Percentiles rank a stretch among this genome's conserved stretches.
These are phyloP conservation scores for Apotomis turbidana DNA, from an alignment of 2,888 invertebrate species.

Conservation along the genomic window DNA sequence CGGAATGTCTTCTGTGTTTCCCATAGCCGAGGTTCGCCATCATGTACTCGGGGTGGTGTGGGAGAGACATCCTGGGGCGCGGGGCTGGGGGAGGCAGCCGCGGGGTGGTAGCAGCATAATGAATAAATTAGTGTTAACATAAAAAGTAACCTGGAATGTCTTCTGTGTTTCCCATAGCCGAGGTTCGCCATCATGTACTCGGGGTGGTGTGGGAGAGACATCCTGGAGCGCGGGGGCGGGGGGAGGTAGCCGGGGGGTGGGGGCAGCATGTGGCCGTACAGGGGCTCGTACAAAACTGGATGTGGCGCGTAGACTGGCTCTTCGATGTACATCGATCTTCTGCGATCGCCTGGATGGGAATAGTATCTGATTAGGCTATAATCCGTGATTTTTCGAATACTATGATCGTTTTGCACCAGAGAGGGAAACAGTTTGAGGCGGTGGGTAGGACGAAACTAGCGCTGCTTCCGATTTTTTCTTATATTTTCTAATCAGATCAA, in stretches of 20 bases:
- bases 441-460: too few species aligned
- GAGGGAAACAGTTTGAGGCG: too few species aligned
- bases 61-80: constrained; percentile 68
- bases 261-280: constrained; percentile 65
- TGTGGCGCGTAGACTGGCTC: constrained; percentile 72
- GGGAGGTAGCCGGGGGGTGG: constrained; percentile 66
- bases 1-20: constrained; percentile 71
- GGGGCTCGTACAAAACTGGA: constrained; percentile 72
- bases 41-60: constrained; percentile 71
- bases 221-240: constrained; percentile 65
- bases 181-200: constrained; percentile 68
- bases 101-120: constrained; percentile 60
- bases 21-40: constrained; percentile 64
- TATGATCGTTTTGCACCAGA: too few species aligned
- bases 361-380: neutral
- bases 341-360: constrained; percentile 64
- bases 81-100: constrained; percentile 64
- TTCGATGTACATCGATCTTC: constrained; percentile 73
- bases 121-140: constrained; percentile 1
- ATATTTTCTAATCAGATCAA: too few species aligned
- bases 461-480: too few species aligned
- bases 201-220: constrained; percentile 72
- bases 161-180: constrained; percentile 64
- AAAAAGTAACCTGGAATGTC: constrained; percentile 67
- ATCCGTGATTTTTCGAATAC: too few species aligned